Conservation (phyloP, 2,113 vertebrate genomes). For the Amblyornis subalaris region DNA sequence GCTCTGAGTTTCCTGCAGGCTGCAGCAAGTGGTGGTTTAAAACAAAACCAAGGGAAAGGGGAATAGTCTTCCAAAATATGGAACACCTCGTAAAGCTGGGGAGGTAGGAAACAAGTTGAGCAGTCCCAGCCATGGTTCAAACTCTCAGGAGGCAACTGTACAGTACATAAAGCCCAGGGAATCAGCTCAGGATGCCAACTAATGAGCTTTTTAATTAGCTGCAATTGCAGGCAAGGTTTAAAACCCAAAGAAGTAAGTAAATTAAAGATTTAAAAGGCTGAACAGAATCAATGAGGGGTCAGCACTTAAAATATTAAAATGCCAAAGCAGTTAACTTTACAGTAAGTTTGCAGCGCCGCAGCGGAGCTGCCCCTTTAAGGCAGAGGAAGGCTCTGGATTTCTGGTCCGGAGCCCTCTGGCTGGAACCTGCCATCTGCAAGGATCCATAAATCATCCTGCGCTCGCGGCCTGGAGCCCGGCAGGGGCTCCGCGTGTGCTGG, state of each 20-base stretch:
- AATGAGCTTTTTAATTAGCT: constrained; percentile 65
- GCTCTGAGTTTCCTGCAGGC: not conserved
- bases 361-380: not conserved
- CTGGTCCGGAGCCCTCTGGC: constrained; percentile 7
- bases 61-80: constrained; percentile 28
- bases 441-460: not conserved
- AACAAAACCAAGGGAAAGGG: not conserved
- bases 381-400: not conserved
- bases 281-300: constrained; percentile 32
- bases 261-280: constrained; percentile 55
- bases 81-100: constrained; percentile 54
- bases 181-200: constrained; percentile 36
- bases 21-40: not conserved
- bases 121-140: not conserved
- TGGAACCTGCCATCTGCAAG: constrained; percentile 6
- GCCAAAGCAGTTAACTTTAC: not conserved
- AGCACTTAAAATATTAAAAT: constrained; percentile 18
- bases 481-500: not conserved
- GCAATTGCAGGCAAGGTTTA: constrained; percentile 27
- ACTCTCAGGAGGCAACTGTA: not conserved
- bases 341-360: not conserved
- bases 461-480: constrained; percentile 16
- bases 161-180: constrained; percentile 23
- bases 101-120: constrained; percentile 16
- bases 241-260: constrained; percentile 58